Evolutionary conservation across 92 coral and sea anemone genomes (phyloP).

Genomic region (Epizoanthus rinbou): DNA sequence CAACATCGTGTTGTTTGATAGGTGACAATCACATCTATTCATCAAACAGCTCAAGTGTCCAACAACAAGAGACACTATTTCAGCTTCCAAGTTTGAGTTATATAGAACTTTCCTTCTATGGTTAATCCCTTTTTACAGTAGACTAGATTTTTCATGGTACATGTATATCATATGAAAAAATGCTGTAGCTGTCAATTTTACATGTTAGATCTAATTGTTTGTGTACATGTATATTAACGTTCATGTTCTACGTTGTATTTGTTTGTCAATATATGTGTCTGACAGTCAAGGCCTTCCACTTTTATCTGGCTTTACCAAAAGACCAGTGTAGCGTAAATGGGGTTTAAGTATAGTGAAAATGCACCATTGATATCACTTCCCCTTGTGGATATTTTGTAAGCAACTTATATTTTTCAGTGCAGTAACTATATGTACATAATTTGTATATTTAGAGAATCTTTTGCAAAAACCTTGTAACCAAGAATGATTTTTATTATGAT

Average conservation of each 20-base stretch:
- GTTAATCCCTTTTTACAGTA: constrained; percentile 5
- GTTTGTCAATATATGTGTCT: background rate
- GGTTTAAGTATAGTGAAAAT: background rate
- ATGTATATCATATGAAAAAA: background rate
- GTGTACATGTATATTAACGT: background rate
- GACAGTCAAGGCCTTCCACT: no score
- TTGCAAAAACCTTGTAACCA: background rate
- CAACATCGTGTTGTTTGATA: constrained; percentile 1
- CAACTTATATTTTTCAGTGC: background rate
- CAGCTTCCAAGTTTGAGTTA: constrained; percentile 18
- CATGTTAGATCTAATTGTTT: background rate
- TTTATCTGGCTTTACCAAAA: no score
- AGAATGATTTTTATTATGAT: background rate
- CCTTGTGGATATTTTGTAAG: background rate
- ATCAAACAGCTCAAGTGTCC: background rate
- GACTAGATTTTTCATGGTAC: constrained; percentile 6
- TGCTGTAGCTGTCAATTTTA: constrained; percentile 10
- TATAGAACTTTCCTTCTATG: background rate
- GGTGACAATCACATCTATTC: constrained; percentile 12
- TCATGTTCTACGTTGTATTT: background rate
- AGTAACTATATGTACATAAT: background rate
- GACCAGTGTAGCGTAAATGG: background rate
- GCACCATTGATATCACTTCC: background rate
- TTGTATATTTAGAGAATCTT: background rate
- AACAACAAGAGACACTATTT: constrained; percentile 10